Conservation (phyloP, 2,113 vertebrate species). For the Ivindomyrus marchei region DNA sequence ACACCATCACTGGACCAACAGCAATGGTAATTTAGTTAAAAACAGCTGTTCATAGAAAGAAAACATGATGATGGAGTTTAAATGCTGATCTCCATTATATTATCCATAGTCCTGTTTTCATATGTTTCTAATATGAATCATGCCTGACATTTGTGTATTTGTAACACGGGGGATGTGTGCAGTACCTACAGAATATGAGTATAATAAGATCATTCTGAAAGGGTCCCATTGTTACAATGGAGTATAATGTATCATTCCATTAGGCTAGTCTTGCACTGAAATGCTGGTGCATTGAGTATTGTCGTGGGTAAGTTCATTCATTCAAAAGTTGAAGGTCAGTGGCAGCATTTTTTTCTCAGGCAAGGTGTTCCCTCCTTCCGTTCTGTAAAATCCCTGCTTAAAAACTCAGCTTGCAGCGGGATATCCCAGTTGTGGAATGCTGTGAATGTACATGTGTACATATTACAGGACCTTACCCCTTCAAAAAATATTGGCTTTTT, state of each 20-base stretch:
- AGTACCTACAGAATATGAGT: not conserved
- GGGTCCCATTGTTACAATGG: not conserved
- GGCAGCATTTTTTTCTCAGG: too few species aligned
- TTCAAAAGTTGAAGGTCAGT: not conserved
- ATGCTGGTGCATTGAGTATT: not conserved
- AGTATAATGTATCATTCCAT: not conserved
- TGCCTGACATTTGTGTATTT: not conserved
- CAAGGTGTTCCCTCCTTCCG: not conserved
- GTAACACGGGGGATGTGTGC: not conserved
- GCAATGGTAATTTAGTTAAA: not conserved
- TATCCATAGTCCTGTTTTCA: not conserved
- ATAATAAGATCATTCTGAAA: not conserved
- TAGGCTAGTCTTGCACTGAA: not conserved
- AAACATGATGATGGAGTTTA: not conserved
- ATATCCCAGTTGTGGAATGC: not conserved
- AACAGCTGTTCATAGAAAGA: not conserved
- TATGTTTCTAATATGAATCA: not conserved
- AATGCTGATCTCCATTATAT: not conserved
- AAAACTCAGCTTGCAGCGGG: not conserved
- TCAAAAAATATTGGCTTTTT: not conserved
- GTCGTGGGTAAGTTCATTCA: not conserved
- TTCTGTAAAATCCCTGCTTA: not conserved
- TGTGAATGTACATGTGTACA: not conserved
- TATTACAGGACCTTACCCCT: not conserved
- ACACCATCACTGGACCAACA: not conserved